Conservation (phyloP, 2,888 invertebrate species). For the Drosophila gaucha region DNA sequence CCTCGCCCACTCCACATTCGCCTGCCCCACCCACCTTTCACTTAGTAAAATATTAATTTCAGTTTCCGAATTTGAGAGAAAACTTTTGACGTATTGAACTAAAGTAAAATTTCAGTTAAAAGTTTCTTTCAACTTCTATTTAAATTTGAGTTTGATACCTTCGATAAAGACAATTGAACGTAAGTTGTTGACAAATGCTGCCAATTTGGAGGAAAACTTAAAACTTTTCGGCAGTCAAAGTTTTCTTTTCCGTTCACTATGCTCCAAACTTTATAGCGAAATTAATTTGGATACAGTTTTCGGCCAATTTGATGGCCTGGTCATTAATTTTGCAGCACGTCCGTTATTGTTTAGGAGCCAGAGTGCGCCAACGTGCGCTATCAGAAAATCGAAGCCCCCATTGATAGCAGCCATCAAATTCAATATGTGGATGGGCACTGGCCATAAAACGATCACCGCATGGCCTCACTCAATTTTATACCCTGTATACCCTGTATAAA, state of each 20-base stretch:
- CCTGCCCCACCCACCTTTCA: background rate
- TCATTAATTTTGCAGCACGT: conserved; percentile 21
- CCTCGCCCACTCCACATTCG: background rate
- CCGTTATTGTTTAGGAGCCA: conserved; percentile 8
- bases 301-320: conserved; percentile 38
- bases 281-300: conserved; percentile 8
- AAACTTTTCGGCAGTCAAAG: conserved; percentile 14
- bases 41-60: conserved; percentile 21
- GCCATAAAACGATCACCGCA: conserved; percentile 34
- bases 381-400: conserved; percentile 44
- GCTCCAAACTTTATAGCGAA: no score
- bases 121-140: conserved; percentile 16
- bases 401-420: conserved; percentile 47
- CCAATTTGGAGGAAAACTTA: conserved; percentile 1
- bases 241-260: background rate
- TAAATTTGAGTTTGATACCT: conserved; percentile 3
- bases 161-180: background rate
- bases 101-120: conserved; percentile 4
- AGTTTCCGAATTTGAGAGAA: conserved; percentile 4
- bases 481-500: background rate
- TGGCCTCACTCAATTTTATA: conserved; percentile 21
- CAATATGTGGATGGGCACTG: conserved; percentile 39
- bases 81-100: conserved; percentile 6
- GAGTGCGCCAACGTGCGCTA: conserved; percentile 34
- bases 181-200: conserved; percentile 16